Evolutionary conservation across 2,888 invertebrate species (phyloP).

Genomic region (Spodoptera littoralis): DNA sequence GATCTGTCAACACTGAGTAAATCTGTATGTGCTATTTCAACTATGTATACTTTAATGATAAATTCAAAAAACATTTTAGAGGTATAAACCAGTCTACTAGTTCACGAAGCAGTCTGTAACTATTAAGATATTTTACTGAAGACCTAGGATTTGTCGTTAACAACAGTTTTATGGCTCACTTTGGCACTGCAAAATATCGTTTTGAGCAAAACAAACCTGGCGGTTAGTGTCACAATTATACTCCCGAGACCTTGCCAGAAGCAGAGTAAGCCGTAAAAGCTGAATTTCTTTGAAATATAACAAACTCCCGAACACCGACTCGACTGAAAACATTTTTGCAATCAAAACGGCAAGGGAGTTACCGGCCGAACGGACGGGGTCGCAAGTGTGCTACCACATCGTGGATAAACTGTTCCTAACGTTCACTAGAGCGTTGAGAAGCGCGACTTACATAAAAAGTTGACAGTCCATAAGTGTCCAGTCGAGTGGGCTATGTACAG

Average conservation of each 20-base stretch:
- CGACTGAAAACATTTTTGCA: conserved; percentile 60
- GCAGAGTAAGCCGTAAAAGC: conserved; percentile 88
- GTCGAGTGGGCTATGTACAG: conserved; percentile 62
- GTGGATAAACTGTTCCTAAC: conserved; percentile 61
- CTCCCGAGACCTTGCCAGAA: conserved; percentile 73
- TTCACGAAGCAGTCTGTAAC: conserved; percentile 86
- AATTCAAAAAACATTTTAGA: conserved; percentile 81
- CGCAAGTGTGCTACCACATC: conserved; percentile 59
- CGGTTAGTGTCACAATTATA: conserved; percentile 68
- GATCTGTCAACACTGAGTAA: conserved; percentile 73
- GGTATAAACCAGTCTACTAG: conserved; percentile 86
- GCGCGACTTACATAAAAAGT: conserved; percentile 71
- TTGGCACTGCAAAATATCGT: conserved; percentile 84
- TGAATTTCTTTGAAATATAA: conserved; percentile 71
- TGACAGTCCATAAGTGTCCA: conserved; percentile 74
- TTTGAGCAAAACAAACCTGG: conserved; percentile 82
- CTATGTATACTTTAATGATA: conserved; percentile 76
- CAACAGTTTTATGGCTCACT: conserved; percentile 87
- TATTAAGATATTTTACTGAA: conserved; percentile 84
- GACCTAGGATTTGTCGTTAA: conserved; percentile 75
- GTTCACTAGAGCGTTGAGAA: conserved; percentile 66
- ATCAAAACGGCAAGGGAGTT: conserved; percentile 56
- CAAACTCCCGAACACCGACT: conserved; percentile 64
- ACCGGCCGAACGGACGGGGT: conserved; percentile 49
- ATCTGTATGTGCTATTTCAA: conserved; percentile 78